A percentile compares a stretch with the other conserved stretches of the same genome.
phyloP scores from a whole-genome alignment of 2,797 vertebrate genomes.

The Sylvilagus floridanus region DNA sequence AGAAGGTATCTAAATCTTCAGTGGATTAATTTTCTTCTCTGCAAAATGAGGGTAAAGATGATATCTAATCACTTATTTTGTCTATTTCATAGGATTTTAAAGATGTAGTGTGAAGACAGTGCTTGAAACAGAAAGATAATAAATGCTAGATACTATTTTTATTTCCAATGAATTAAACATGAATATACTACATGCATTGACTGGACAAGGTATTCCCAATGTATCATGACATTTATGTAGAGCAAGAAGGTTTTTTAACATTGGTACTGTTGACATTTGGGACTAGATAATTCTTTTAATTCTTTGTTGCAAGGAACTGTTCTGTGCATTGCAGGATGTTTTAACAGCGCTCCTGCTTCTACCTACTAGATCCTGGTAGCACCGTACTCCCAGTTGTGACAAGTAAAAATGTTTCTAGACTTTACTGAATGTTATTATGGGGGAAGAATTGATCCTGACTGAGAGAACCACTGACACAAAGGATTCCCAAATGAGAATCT shows the following conservation, averaged over 20 bases:
- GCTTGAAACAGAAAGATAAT: conserved; percentile 6
- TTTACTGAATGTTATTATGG: background rate
- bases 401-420: background rate
- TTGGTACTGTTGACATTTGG: background rate
- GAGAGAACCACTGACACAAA: background rate
- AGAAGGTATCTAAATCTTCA: background rate
- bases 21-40: background rate
- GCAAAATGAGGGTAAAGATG: background rate
- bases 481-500: background rate
- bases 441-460: background rate
- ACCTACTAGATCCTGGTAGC: background rate
- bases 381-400: background rate
- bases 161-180: conserved; percentile 39
- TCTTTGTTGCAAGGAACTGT: background rate
- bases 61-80: background rate
- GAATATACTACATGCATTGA: background rate
- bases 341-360: background rate
- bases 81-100: too few relatives aligned
- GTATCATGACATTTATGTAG: background rate
- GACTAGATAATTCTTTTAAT: background rate
- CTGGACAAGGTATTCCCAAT: background rate
- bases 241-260: background rate
- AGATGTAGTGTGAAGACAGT: background rate
- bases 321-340: background rate
- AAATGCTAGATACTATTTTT: conserved; percentile 7